Base-by-base conservation (phyloP, 2,113 vertebrate species). In the Protomyctophum bolini region DNA sequence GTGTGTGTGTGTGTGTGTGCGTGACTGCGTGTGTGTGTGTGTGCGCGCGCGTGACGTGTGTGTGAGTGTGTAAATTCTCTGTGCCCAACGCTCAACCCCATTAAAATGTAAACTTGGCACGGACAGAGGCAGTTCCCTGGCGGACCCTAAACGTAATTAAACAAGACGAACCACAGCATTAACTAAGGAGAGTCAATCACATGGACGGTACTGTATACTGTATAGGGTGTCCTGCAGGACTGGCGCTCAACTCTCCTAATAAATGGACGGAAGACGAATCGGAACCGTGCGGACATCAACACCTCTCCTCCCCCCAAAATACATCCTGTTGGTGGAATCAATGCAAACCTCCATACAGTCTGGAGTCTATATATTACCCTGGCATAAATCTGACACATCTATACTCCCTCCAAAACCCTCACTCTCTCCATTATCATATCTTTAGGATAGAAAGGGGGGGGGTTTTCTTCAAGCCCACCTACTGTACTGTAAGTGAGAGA, bases 321-420 rank as follows among this genome's bases (percentile, higher is more conserved):
- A 21, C 1, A 21, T 21, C 21, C 21, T 21, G 21, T 21, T 21
- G 21, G 21, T 21, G 21, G 21, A 21, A 21, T 21, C 21, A 21
- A 21, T 21, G 21, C 21, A 21, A 21, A 21, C 21, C 21, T 21
- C 21, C 21, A 21, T 21, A 21, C 21, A 21, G 87, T 78, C 83
- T 90, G 88, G 87, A 90, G 85, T 74, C 21, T 66, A n/a, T n/a
- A n/a, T n/a, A 84, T 90, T 86, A 75, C 64, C 47, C 59, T 11
- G 8, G 50, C 33, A 55, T 63, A 50, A 70, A 57, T 75, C 62
- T 68, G 71, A 78, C 33, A 14, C 74, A 63, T 75, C 67, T 80
- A 57, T 51, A 10, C 68, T 82, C 73, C 65, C 67, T 72, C 62
- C 50, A 65, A 81, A 81, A 81, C 76, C 64, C 55, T 83, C 80